Evolutionary conservation across 2,113 vertebrate genomes (phyloP), one percentile per base, ranked within the genome.

Genomic region (Melanostigma gelatinosum): DNA sequence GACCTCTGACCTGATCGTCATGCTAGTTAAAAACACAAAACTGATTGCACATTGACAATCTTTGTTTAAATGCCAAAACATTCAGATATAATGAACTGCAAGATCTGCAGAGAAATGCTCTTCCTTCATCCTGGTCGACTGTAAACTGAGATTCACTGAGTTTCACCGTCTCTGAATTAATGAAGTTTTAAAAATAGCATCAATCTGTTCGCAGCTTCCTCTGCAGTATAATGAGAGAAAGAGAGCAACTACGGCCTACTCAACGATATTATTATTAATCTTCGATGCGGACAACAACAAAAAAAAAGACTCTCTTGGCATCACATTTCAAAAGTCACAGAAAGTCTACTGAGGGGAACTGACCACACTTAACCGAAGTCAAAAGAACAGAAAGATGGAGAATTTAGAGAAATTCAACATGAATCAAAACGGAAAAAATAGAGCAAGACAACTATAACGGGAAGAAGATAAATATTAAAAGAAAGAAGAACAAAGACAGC

Each of bases 181-280:
- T 81, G 11, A 29, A 20, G 67, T 84, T 80, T 72, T 84, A 79
- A 89, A 82, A 86, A 84, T 84, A 84, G 72, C 78, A 65, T 65
- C 63, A 42, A 48, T 82, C 75, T 75, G 65, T 9, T 78, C 61
- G 13, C 44, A 29, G 54, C 58, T 66, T 84, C 64, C 60, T 81
- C 44, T 57, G 64, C 38, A 66, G 62, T 10, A 55, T 75, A 9
- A n/a, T 4, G 54, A 48, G 15, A 40, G 61, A 3, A n/a, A 38
- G 22, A 52, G 18, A 52, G 6, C 20, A n/a, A 52, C 20, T 52
- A 9, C 20, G 9, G 10, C 50, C n/a, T 1, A 22, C 20, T 7
- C 20, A 52, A 52, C 18, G 2, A 6, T 50, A 20, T 50, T 20
- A 8, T 2, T 22, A 22, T 50, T 22, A 8, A 3, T 29, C 29